These are phyloP conservation scores for Pontoporia blainvillei DNA, from an alignment of 2,113 vertebrate species.

Conservation along the genomic window DNA sequence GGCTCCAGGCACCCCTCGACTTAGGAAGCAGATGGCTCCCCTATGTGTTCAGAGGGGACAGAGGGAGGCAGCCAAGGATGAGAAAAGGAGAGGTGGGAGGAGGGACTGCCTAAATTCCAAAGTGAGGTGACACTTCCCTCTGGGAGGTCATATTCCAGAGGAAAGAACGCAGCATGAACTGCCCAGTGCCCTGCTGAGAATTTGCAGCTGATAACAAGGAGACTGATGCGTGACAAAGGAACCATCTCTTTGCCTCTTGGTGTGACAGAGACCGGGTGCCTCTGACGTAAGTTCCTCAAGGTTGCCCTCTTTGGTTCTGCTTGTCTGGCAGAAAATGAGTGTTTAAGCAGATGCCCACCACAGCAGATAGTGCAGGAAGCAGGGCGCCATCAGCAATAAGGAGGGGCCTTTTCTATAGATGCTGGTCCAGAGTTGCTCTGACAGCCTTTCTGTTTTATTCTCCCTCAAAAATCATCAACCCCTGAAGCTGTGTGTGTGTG, in stretches of 20 bases:
- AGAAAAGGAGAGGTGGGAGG: not conserved
- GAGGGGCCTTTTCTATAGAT: not conserved
- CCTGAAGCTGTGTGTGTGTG: not conserved
- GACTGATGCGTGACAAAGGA: not conserved
- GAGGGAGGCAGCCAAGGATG: not conserved
- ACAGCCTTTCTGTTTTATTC: not conserved
- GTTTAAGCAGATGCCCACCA: not conserved
- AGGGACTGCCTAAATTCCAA: not conserved
- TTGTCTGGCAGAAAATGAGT: not conserved
- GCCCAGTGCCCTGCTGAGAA: not conserved
- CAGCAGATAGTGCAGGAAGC: constrained; percentile 21
- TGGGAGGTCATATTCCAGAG: not conserved
- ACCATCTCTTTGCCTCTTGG: not conserved
- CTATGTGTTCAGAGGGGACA: not conserved
- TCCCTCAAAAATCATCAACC: not conserved
- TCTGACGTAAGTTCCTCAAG: not conserved
- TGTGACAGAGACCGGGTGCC: not conserved
- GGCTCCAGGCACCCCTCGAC: not conserved
- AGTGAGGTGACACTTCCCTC: not conserved
- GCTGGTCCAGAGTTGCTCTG: not conserved
- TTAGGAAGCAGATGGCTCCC: not conserved
- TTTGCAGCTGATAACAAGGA: not conserved
- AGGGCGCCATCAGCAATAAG: not conserved
- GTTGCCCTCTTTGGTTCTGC: not conserved
- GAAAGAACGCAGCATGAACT: not conserved